phyloP scores from a whole-genome alignment of 2,797 vertebrate species.

The Yasuhikotakia modesta region DNA sequence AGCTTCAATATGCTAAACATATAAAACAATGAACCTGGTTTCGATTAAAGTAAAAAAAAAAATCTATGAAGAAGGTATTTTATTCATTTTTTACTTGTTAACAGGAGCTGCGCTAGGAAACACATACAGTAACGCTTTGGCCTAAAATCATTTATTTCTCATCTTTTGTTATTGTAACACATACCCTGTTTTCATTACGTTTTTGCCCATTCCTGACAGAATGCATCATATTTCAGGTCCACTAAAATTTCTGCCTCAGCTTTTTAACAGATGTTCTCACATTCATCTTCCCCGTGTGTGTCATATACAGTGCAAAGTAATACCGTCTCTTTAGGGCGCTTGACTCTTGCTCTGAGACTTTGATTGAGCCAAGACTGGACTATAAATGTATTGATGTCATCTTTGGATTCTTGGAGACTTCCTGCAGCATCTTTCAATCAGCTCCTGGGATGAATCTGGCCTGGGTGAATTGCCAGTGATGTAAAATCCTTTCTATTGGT shows the following conservation, averaged over 20 bases:
- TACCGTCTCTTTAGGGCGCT: constrained; percentile 37
- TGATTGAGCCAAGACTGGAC: constrained; percentile 20
- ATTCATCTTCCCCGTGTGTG: constrained; percentile 29
- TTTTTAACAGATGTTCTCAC: constrained; percentile 34
- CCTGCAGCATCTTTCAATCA: constrained; percentile 40
- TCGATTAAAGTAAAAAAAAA: not conserved
- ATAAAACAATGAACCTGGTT: not conserved
- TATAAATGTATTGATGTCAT: constrained; percentile 40
- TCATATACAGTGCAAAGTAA: constrained; percentile 27
- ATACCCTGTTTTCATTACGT: constrained; percentile 17
- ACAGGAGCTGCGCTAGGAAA: not conserved
- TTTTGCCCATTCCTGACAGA: constrained; percentile 27
- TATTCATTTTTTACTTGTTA: not conserved
- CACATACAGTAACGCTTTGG: constrained; percentile 6
- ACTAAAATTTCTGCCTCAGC: constrained; percentile 23
- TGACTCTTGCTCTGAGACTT: constrained; percentile 39
- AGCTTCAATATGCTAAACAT: not conserved
- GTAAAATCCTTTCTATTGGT: constrained; percentile 42
- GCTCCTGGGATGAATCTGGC: constrained; percentile 32
- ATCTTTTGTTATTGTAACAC: constrained; percentile 15
- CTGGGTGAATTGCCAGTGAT: constrained; percentile 37
- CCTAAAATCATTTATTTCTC: constrained; percentile 19
- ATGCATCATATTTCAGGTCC: constrained; percentile 34
- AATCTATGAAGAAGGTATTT: not conserved
- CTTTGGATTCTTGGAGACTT: constrained; percentile 23